phyloP scores from a whole-genome alignment of 2,113 vertebrate species.

The Pollimyrus isidori region DNA sequence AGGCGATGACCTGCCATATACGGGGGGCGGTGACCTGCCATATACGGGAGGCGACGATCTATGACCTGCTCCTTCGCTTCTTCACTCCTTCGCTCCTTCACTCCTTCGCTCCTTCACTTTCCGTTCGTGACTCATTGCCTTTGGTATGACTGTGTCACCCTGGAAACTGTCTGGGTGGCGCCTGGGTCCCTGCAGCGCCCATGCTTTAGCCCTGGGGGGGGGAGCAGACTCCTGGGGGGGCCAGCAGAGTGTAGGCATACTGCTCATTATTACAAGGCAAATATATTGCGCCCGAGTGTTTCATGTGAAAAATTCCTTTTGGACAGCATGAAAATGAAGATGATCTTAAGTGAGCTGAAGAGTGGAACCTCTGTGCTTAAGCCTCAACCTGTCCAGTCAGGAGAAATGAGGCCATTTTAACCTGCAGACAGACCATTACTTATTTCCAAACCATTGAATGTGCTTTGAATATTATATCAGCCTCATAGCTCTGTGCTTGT shows the following conservation, averaged over 20 bases:
- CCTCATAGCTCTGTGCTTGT: background rate
- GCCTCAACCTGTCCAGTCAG: background rate
- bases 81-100: background rate
- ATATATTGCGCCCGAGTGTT: background rate
- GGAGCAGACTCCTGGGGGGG: background rate
- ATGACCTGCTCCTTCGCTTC: no score
- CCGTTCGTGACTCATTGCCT: background rate
- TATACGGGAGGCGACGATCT: no score
- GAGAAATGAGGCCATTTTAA: slow-evolving; percentile 4
- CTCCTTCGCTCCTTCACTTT: background rate
- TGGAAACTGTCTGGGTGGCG: background rate
- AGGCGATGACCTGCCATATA: no score
- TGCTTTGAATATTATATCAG: slow-evolving; percentile 4
- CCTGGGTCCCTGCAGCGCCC: background rate
- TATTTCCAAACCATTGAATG: background rate
- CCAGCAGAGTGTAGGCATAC: background rate
- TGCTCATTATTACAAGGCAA: background rate
- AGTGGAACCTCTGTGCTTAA: background rate
- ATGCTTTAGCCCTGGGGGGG: background rate
- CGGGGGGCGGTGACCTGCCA: no score
- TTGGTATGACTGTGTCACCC: background rate
- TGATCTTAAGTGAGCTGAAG: background rate
- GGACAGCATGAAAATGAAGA: background rate
- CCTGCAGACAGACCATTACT: background rate
- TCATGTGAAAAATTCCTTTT: background rate